These are phyloP conservation scores for Entomobrya proxima DNA, from an alignment of 2,888 invertebrate genomes.

Conservation along the genomic window DNA sequence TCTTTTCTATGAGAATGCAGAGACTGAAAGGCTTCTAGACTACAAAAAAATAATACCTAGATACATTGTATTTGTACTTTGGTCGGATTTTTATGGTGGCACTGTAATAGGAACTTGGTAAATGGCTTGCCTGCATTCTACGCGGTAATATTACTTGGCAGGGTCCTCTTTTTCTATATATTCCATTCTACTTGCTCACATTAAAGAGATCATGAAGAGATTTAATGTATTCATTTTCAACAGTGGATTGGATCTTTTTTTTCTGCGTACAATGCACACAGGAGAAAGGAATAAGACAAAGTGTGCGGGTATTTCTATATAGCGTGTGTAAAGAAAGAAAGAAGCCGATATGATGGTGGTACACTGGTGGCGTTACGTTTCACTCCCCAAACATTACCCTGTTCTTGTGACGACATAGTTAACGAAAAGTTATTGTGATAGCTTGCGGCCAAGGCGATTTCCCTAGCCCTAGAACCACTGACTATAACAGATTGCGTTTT, in stretches of 20 bases:
- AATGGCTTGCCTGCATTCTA: too few species aligned
- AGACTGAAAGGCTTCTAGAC: too few species aligned
- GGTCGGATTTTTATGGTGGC: too few species aligned
- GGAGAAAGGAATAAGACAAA: background rate
- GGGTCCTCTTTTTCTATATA: background rate
- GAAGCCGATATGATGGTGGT: background rate
- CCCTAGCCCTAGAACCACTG: background rate
- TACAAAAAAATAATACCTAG: too few species aligned
- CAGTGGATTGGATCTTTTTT: background rate
- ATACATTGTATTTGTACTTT: too few species aligned
- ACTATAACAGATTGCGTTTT: conserved; percentile 7
- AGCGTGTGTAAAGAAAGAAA: too few species aligned
- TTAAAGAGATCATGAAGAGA: background rate
- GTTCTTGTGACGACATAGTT: conserved; percentile 17
- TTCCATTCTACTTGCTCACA: background rate
- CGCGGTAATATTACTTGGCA: too few species aligned
- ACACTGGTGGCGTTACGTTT: background rate
- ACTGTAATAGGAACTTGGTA: too few species aligned
- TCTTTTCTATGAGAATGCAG: too few species aligned
- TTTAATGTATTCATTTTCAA: conserved; percentile 5
- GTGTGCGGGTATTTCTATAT: too few species aligned
- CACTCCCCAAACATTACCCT: background rate
- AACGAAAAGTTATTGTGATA: conserved; percentile 46
- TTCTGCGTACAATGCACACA: background rate
- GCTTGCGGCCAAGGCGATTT: conserved; percentile 27